These are phyloP conservation scores for Bhutanitis thaidina DNA, from an alignment of 2,888 invertebrate species.

Conservation along the genomic window DNA sequence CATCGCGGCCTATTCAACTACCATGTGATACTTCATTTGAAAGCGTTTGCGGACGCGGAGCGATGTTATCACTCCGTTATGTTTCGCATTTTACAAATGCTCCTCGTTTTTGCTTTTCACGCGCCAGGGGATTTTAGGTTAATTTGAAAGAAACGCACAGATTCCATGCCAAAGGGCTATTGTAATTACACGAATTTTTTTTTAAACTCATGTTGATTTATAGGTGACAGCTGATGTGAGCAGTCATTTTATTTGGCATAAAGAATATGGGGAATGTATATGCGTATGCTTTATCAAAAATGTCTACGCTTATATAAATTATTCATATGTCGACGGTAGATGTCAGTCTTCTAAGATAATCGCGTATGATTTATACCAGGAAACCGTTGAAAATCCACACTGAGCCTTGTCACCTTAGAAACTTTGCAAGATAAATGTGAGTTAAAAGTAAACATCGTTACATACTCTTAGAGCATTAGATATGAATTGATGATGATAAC, in stretches of 20 bases:
- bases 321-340: conserved; percentile 21
- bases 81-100: conserved; percentile 36
- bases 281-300: conserved; percentile 1
- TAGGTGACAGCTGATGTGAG: neutral
- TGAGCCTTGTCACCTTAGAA: conserved; percentile 6
- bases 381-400: conserved; percentile 12
- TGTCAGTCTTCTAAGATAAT: conserved; percentile 23
- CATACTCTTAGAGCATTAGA: too few species aligned
- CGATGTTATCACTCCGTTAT: conserved; percentile 51
- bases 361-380: conserved; percentile 23
- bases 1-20: conserved; percentile 41
- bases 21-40: conserved; percentile 54
- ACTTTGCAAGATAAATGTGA: conserved; percentile 13
- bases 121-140: conserved; percentile 23
- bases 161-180: conserved; percentile 9
- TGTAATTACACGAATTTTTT: neutral
- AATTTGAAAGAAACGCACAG: conserved; percentile 13
- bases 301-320: conserved; percentile 21
- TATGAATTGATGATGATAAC: too few species aligned
- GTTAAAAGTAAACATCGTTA: neutral
- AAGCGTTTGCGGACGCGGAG: conserved; percentile 41
- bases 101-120: conserved; percentile 27
- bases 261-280: neutral
- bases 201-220: neutral
- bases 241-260: neutral